These are phyloP conservation scores for Lichenostomus cassidix DNA, from an alignment of 2,113 vertebrate genomes.

Conservation along the genomic window DNA sequence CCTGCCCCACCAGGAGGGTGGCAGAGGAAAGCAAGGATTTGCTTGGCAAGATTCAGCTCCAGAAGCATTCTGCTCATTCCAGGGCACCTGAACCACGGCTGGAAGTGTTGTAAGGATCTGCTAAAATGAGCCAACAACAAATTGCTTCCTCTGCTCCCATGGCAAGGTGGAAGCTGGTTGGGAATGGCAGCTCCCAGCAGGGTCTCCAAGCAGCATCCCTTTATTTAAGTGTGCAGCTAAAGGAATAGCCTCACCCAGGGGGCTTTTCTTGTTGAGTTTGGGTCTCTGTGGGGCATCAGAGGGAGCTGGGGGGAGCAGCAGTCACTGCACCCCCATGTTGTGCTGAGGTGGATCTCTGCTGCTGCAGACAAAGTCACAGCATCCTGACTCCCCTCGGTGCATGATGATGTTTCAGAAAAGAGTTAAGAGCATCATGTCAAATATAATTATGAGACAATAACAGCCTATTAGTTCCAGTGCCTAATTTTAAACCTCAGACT, in stretches of 20 bases:
- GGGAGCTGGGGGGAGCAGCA: neutral
- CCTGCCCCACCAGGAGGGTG: accelerated
- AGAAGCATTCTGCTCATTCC: neutral
- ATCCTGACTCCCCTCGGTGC: neutral
- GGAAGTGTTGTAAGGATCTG: neutral
- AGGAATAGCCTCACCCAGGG: neutral
- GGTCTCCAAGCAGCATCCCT: neutral
- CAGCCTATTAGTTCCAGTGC: slow-evolving; percentile 64
- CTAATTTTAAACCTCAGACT: slow-evolving; percentile 66
- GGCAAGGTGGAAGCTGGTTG: neutral
- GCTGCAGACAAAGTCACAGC: neutral
- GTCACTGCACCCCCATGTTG: accelerated
- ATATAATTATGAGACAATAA: slow-evolving; percentile 69
- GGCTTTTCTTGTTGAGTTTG: neutral
- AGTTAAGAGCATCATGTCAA: slow-evolving; percentile 58
- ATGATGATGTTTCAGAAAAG: neutral
- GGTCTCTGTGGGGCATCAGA: neutral
- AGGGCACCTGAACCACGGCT: neutral
- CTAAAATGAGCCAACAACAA: neutral
- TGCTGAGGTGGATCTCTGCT: neutral
- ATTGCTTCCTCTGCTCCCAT: neutral
- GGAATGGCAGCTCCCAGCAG: neutral
- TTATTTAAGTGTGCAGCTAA: neutral
- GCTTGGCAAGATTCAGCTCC: neutral
- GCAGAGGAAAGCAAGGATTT: neutral